These are phyloP conservation scores for Mesoligia furuncula DNA, from an alignment of 2,888 invertebrate genomes.

Conservation along the genomic window DNA sequence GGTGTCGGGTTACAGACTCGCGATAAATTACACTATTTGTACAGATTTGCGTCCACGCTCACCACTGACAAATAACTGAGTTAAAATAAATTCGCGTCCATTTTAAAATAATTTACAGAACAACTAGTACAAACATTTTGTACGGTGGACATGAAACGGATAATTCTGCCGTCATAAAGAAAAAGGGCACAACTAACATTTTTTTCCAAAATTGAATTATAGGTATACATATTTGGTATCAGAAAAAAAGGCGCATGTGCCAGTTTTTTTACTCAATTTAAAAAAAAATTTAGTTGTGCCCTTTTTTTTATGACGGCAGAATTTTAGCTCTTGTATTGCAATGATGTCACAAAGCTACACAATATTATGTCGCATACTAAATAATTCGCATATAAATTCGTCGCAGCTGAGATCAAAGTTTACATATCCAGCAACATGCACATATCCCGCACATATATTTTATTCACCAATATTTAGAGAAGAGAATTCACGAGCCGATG, in stretches of 20 bases:
- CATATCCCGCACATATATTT: constrained; percentile 38
- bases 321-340: constrained; percentile 1
- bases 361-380: constrained; percentile 3
- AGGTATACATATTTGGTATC: no score
- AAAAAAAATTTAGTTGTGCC: no score
- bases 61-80: constrained; percentile 42
- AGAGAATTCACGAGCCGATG: constrained; percentile 57
- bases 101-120: constrained; percentile 23
- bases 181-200: no score
- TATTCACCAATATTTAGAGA: constrained; percentile 62
- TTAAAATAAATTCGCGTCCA: constrained; percentile 23
- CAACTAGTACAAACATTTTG: background rate
- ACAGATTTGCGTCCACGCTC: constrained; percentile 70
- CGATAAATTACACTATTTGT: constrained; percentile 76
- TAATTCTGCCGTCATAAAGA: no score
- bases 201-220: no score
- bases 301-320: no score
- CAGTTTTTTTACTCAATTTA: no score
- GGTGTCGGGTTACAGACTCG: constrained; percentile 58
- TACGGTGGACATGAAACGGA: background rate
- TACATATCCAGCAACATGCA: constrained; percentile 12
- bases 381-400: constrained; percentile 16
- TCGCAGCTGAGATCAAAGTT: constrained; percentile 5
- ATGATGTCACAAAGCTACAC: background rate
- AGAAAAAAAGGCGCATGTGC: no score